Evolutionary conservation across 2,113 vertebrate species (phyloP).

Genomic region (Syngnathus typhle): DNA sequence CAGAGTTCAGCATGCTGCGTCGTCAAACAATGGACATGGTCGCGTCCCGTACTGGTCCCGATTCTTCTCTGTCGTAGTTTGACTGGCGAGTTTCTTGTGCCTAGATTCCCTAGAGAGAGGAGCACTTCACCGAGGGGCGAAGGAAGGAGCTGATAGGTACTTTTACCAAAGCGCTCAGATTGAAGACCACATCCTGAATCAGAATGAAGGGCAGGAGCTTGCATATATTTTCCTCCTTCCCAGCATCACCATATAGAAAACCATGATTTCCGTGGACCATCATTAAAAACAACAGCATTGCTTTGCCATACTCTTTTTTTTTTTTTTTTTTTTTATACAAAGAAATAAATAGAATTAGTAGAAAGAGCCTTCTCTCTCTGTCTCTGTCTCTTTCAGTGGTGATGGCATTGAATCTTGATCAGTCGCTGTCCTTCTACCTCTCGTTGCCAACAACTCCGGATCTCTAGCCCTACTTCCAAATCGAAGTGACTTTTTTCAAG

Average conservation of each 20-base stretch:
- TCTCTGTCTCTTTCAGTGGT: neutral
- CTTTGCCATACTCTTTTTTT: neutral
- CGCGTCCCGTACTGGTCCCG: too few relatives aligned
- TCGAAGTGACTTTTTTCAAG: neutral
- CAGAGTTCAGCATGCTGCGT: constrained; percentile 64
- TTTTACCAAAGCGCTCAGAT: constrained; percentile 59
- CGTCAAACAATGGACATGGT: constrained; percentile 67
- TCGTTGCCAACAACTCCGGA: neutral
- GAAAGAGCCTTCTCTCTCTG: neutral
- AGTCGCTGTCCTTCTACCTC: neutral
- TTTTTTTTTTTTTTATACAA: neutral
- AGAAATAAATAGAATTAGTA: neutral
- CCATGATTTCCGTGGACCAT: neutral
- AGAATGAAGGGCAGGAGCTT: constrained; percentile 57
- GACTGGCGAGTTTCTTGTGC: constrained; percentile 63
- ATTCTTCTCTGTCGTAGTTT: constrained; percentile 52
- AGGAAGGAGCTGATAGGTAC: constrained; percentile 49
- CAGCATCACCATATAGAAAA: constrained; percentile 70
- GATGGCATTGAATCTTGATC: neutral
- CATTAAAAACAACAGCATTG: neutral
- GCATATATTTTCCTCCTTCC: constrained; percentile 67
- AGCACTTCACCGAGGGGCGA: constrained; percentile 58
- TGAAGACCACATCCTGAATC: constrained; percentile 49
- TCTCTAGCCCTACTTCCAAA: neutral
- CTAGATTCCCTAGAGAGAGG: constrained; percentile 63